A percentile compares a stretch with the other conserved stretches of the same genome.
These are phyloP conservation scores for Octodon degus DNA, from an alignment of 2,113 vertebrate genomes.

Conservation along the genomic window DNA sequence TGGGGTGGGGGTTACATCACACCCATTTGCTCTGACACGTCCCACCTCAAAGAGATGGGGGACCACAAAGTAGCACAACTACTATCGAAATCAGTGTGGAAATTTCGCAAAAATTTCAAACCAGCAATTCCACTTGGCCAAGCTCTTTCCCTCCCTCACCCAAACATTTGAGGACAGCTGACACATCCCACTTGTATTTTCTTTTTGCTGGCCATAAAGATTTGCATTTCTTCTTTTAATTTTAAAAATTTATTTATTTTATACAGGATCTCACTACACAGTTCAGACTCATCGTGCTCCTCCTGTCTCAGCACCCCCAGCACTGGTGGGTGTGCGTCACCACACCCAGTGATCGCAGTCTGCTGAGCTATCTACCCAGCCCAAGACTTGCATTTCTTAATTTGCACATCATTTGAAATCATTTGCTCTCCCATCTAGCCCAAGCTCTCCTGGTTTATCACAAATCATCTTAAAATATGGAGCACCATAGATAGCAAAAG, in stretches of 20 bases:
- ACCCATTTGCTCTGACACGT: not conserved
- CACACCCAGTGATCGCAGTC: too few species aligned
- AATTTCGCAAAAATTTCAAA: too few species aligned
- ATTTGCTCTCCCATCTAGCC: not conserved
- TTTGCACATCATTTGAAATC: not conserved
- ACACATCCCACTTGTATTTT: not conserved
- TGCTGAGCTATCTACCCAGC: too few species aligned
- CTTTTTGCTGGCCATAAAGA: constrained; percentile 8
- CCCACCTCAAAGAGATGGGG: not conserved
- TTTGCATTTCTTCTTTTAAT: too few species aligned
- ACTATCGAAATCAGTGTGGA: too few species aligned
- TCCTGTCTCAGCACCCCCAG: too few species aligned
- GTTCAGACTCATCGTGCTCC: too few species aligned
- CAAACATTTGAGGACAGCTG: not conserved
- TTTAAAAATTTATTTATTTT: too few species aligned
- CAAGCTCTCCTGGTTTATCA: not conserved
- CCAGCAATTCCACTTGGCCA: too few species aligned
- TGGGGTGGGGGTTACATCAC: not conserved
- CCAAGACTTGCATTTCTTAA: constrained; percentile 1
- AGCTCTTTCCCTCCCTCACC: not conserved
- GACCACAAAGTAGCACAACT: not conserved
- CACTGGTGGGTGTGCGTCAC: too few species aligned
- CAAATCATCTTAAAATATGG: not conserved
- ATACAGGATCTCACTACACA: too few species aligned
- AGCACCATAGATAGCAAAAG: not conserved